Base-by-base conservation (phyloP, 2,888 invertebrate species). In the Pedicia rivosa region DNA sequence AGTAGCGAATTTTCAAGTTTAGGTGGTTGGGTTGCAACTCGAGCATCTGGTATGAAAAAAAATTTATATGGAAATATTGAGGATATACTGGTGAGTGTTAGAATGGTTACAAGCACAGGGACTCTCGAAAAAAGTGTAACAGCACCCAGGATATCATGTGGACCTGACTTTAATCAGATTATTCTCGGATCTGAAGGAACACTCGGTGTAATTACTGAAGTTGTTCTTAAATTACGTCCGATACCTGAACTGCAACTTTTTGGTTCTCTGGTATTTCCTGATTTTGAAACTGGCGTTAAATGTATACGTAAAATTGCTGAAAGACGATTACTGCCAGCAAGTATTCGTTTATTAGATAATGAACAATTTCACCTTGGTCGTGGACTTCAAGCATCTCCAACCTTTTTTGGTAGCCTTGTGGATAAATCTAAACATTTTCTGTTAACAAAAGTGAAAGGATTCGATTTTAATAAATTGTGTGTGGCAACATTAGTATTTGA, bases 41-140 rank as follows among this genome's bases (percentile, higher is more conserved):
- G 92, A 36, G 94, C 94, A 0, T 90, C 90, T n/a, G 97, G 98
- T 37, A 97, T 97, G 97, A 98, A 97, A 66, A 98, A 97, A 61
- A 98, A 98, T 57, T 76, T 83, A 0, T 98, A 97, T 48, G 95
- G 95, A 1, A 97, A 97, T 54, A 97, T 97, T 42, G 95, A 97
- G 59, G 95, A 97, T 55, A 66, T 95, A 34, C 63, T 97, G 9
- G 81, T 97, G 2, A 83, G 90, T 48, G 78, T 88, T 1, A 81
- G 78, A 60, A 80, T 91, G 72, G 82, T 88, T 0, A 88, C 88
- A 0, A 72, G 84, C 0, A 65, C 66, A 41, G 94, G 91, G 0
- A 80, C 86, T 2, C 63, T 97, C 29, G 81, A 90, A 59, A 84
- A 81, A 50, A 71, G 71, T 39, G 80, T 80, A 44, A 78, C 83